A percentile compares a stretch with the other conserved stretches of the same genome.
Evolutionary conservation across 2,888 invertebrate genomes (phyloP).

Genomic region (Drosophila crucigera): DNA sequence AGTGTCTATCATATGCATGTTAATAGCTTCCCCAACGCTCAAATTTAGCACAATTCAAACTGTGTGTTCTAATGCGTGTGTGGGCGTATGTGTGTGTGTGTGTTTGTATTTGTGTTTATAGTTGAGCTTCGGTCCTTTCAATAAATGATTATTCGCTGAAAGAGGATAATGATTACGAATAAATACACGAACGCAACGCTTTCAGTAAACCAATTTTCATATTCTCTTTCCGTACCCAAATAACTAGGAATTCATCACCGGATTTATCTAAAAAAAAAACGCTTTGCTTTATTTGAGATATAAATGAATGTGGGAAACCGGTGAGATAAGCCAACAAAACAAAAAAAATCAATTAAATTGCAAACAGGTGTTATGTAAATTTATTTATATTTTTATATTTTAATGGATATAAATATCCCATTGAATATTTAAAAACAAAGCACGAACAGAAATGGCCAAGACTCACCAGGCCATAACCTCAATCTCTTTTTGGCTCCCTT

Average conservation of each 20-base stretch:
- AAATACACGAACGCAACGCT: slow-evolving; percentile 22
- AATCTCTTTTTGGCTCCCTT: not conserved
- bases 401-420: slow-evolving; percentile 26
- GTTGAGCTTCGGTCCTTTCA: slow-evolving; percentile 18
- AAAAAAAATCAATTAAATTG: slow-evolving; percentile 57
- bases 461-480: slow-evolving; percentile 8
- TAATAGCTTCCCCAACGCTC: slow-evolving; percentile 60
- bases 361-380: slow-evolving; percentile 39
- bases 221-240: not conserved
- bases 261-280: not conserved
- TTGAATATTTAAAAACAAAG: slow-evolving; percentile 36
- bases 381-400: slow-evolving; percentile 32
- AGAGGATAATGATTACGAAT: slow-evolving; percentile 21
- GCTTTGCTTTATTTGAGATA: not conserved
- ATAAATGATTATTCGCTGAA: slow-evolving; percentile 10
- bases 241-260: not conserved
- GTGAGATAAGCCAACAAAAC: not conserved
- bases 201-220: slow-evolving; percentile 17
- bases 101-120: slow-evolving; percentile 6
- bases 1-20: slow-evolving; percentile 81
- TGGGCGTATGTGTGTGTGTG: not conserved
- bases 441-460: not conserved
- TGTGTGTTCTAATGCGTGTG: not conserved
- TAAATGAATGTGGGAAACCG: not conserved
- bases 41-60: slow-evolving; percentile 22